Conservation (phyloP, 2,113 vertebrate species). For the Bolborhynchus lineola region DNA sequence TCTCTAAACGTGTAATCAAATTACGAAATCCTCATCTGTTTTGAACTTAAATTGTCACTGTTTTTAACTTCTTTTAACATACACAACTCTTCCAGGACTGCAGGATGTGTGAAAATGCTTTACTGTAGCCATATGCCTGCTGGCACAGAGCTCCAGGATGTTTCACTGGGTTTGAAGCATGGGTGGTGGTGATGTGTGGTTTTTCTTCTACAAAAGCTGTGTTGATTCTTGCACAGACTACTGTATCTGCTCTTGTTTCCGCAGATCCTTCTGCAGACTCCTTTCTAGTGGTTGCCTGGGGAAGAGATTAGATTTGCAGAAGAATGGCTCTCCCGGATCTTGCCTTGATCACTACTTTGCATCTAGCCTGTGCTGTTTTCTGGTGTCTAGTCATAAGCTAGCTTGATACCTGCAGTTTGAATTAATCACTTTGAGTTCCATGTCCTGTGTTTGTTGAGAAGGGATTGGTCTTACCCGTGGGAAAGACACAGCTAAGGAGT, state of each 20-base stretch:
- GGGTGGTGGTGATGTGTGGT: not conserved
- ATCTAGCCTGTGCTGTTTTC: not conserved
- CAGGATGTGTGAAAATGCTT: not conserved
- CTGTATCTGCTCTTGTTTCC: not conserved
- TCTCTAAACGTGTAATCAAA: not conserved
- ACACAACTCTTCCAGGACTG: not conserved
- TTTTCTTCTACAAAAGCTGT: not conserved
- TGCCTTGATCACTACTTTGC: not conserved
- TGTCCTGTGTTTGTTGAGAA: accelerated
- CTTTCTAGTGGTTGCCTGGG: not conserved
- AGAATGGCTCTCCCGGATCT: not conserved
- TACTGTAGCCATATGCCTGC: slow-evolving; percentile 34
- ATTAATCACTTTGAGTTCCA: not conserved
- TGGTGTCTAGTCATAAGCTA: not conserved
- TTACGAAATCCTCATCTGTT: not conserved
- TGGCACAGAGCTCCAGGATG: not conserved
- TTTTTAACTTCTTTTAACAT: not conserved
- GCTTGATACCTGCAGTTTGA: accelerated
- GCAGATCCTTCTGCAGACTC: not conserved
- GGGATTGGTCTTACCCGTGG: not conserved
- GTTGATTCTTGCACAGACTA: not conserved
- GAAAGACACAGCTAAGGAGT: not conserved
- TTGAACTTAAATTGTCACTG: not conserved
- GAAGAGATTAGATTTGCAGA: not conserved
- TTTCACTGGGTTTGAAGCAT: slow-evolving; percentile 3